Evolutionary conservation across 2,888 invertebrate species (phyloP).

Genomic region (Lacanobia wlatinum): DNA sequence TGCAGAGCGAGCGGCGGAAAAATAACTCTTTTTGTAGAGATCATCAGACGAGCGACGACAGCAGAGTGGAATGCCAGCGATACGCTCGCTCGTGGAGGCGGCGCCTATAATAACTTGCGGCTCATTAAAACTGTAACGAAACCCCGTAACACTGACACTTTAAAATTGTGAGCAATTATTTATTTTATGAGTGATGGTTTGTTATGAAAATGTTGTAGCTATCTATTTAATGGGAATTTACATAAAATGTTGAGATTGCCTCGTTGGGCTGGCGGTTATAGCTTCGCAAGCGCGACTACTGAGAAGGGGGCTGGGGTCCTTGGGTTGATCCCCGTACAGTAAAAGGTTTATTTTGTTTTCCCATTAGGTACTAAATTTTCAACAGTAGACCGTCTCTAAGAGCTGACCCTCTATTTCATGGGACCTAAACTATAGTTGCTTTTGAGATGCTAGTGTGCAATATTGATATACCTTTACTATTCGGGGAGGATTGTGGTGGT

Average conservation of each 20-base stretch:
- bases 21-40: too few species aligned
- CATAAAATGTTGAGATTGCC: conserved; percentile 3
- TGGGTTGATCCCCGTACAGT: too few species aligned
- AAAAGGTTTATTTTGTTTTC: too few species aligned
- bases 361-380: too few species aligned
- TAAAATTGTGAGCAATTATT: conserved; percentile 67
- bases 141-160: conserved; percentile 67
- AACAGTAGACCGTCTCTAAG: too few species aligned
- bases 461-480: too few species aligned
- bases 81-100: not conserved
- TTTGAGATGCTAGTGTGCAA: too few species aligned
- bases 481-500: too few species aligned
- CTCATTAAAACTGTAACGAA: conserved; percentile 69
- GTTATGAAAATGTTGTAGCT: conserved; percentile 50
- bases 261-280: not conserved
- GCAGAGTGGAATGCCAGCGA: not conserved
- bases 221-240: conserved; percentile 38
- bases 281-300: not conserved
- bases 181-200: conserved; percentile 63
- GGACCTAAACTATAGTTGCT: too few species aligned
- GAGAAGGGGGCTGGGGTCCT: too few species aligned
- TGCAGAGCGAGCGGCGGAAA: too few species aligned
- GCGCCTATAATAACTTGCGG: conserved; percentile 59
- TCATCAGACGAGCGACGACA: not conserved
- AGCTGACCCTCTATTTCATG: too few species aligned